Evolutionary conservation across 2,888 invertebrate genomes (phyloP).

Genomic region (Rhamphomyia laevipes): DNA sequence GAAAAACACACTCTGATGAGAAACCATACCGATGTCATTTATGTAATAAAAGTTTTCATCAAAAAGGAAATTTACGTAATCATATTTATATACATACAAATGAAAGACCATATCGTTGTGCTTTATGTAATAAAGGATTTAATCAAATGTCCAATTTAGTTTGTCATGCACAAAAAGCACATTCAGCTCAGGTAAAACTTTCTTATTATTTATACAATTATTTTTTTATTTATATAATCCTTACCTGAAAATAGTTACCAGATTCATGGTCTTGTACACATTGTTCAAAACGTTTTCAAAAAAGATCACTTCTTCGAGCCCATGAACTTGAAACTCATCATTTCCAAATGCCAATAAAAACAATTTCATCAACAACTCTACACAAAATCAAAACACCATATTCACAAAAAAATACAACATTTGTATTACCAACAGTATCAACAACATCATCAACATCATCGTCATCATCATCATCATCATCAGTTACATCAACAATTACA

Average conservation of each 20-base stretch:
- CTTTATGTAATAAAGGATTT: conserved; percentile 61
- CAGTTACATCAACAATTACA: not conserved
- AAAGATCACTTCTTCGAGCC: conserved; percentile 9
- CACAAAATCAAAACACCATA: not conserved
- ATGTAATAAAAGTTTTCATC: conserved; percentile 68
- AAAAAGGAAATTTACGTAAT: conserved; percentile 70
- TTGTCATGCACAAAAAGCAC: conserved; percentile 47
- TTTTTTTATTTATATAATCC: no score
- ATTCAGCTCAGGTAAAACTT: conserved; percentile 10
- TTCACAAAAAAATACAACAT: not conserved
- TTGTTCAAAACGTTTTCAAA: conserved; percentile 5
- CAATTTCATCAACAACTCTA: not conserved
- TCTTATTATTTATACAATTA: no score
- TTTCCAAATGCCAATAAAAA: not conserved
- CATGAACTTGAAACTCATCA: conserved; percentile 13
- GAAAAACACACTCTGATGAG: conserved; percentile 61
- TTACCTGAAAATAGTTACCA: no score
- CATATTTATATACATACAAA: conserved; percentile 70
- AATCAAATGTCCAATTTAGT: conserved; percentile 72
- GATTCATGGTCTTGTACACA: no score
- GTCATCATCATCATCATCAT: no score
- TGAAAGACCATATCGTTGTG: conserved; percentile 65
- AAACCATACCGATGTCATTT: conserved; percentile 63
- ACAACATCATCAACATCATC: no score
- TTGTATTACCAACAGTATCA: no score